Evolutionary conservation across 1,140 invertebrate genomes (phyloP).

Genomic region (Drosophila sproati): DNA sequence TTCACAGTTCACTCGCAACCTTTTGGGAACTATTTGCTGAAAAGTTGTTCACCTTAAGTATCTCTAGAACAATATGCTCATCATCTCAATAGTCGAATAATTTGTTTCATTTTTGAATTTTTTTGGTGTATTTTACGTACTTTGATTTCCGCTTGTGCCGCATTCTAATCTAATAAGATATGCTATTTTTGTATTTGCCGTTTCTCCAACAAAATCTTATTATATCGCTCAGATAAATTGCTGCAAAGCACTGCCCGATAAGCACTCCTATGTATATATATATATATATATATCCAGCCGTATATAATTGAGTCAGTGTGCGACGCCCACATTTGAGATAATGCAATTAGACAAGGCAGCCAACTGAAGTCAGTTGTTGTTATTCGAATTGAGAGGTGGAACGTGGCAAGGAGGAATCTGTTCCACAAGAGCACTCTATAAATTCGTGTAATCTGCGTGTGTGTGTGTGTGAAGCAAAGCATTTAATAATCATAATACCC

Average conservation of each 20-base stretch:
- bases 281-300: not conserved
- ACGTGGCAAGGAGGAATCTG: not conserved
- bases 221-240: slow-evolving; percentile 26
- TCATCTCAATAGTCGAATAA: not conserved
- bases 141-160: slow-evolving; percentile 34
- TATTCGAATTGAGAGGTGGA: slow-evolving; percentile 20
- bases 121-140: not conserved
- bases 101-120: not conserved
- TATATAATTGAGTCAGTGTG: slow-evolving; percentile 68
- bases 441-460: slow-evolving; percentile 42
- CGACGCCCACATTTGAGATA: slow-evolving; percentile 52
- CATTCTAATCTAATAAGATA: slow-evolving; percentile 70
- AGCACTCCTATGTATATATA: slow-evolving; percentile 19
- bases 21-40: not conserved
- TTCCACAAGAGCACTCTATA: not conserved
- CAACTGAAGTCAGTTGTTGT: slow-evolving; percentile 27
- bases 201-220: slow-evolving; percentile 44
- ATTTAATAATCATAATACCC: slow-evolving; percentile 36
- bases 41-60: not conserved
- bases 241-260: slow-evolving; percentile 43
- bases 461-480: slow-evolving; percentile 11
- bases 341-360: slow-evolving; percentile 67
- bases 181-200: slow-evolving; percentile 36
- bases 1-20: not conserved
- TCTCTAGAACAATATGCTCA: not conserved